Evolutionary conservation across 2,113 vertebrate species (phyloP).

Genomic region (Taurulus bubalis): DNA sequence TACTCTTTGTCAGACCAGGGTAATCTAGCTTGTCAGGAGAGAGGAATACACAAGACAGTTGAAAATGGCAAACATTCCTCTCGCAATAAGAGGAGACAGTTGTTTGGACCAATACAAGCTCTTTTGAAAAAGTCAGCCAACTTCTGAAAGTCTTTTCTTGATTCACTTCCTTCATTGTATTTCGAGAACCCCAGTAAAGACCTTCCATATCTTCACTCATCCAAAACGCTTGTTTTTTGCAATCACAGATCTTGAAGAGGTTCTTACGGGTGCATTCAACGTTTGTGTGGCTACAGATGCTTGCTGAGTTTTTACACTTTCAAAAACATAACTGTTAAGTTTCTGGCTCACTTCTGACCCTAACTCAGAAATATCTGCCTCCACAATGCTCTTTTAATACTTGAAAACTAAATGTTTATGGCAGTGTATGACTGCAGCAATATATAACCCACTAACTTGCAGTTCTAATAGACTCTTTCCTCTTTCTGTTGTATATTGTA

Average conservation of each 20-base stretch:
- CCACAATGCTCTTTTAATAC: constrained; percentile 9
- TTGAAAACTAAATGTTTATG: constrained; percentile 31
- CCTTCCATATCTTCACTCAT: constrained; percentile 28
- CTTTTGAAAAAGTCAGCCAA: constrained; percentile 52
- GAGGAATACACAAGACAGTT: constrained; percentile 26
- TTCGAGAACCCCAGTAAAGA: constrained; percentile 44
- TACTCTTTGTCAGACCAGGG: constrained; percentile 39
- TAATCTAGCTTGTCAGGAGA: constrained; percentile 32
- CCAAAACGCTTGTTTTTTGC: constrained; percentile 34
- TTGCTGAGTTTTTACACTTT: constrained; percentile 54
- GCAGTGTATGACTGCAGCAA: constrained; percentile 13
- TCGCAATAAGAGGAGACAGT: constrained; percentile 34
- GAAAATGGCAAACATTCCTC: constrained; percentile 37
- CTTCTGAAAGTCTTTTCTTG: constrained; percentile 19
- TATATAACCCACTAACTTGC: constrained; percentile 1
- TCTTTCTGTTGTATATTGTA: not conserved
- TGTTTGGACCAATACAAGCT: constrained; percentile 45
- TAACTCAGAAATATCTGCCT: constrained; percentile 27
- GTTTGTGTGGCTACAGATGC: constrained; percentile 59
- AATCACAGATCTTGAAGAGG: constrained; percentile 34
- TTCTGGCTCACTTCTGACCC: constrained; percentile 11
- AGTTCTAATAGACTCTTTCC: constrained; percentile 4
- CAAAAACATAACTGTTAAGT: constrained; percentile 38
- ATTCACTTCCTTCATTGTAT: constrained; percentile 34
- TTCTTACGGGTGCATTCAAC: constrained; percentile 44